phyloP scores from a whole-genome alignment of 1,140 invertebrate species.

The Cotesia typhae region DNA sequence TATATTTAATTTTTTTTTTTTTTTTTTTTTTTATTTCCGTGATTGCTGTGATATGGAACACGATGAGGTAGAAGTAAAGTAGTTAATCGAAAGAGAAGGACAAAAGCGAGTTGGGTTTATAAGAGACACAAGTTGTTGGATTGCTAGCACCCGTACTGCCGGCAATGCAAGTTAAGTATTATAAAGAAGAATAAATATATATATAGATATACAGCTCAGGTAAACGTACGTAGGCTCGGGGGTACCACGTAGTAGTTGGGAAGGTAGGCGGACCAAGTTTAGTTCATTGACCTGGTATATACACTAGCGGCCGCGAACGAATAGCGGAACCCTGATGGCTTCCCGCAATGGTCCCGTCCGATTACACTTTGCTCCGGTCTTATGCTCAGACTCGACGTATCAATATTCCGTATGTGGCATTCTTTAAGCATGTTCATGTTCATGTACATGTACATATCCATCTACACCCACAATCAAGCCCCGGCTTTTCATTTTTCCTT shows the following conservation, averaged over 20 bases:
- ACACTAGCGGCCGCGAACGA: constrained; percentile 43
- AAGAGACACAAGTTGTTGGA: too few species aligned
- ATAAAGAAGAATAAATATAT: too few species aligned
- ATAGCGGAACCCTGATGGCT: constrained; percentile 45
- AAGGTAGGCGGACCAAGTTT: constrained; percentile 43
- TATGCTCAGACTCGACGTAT: constrained; percentile 16
- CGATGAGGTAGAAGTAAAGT: too few species aligned
- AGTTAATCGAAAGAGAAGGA: too few species aligned
- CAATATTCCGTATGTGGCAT: not conserved
- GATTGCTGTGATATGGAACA: too few species aligned
- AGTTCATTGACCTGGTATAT: constrained; percentile 44
- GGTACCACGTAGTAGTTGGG: constrained; percentile 12
- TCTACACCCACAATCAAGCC: not conserved
- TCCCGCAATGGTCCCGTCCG: constrained; percentile 43
- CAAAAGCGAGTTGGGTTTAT: too few species aligned
- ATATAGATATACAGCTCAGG: constrained; percentile 3
- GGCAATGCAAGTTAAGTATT: too few species aligned
- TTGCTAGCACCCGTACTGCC: too few species aligned
- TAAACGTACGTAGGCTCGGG: constrained; percentile 6
- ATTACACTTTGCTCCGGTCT: constrained; percentile 32
- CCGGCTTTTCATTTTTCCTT: constrained; percentile 5
- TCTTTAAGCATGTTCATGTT: not conserved
- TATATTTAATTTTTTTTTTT: too few species aligned
- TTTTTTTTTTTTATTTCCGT: too few species aligned
- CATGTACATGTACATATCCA: too few species aligned